These are phyloP conservation scores for Drosophila tropicalis DNA, from an alignment of 1,140 invertebrate species.

Conservation along the genomic window DNA sequence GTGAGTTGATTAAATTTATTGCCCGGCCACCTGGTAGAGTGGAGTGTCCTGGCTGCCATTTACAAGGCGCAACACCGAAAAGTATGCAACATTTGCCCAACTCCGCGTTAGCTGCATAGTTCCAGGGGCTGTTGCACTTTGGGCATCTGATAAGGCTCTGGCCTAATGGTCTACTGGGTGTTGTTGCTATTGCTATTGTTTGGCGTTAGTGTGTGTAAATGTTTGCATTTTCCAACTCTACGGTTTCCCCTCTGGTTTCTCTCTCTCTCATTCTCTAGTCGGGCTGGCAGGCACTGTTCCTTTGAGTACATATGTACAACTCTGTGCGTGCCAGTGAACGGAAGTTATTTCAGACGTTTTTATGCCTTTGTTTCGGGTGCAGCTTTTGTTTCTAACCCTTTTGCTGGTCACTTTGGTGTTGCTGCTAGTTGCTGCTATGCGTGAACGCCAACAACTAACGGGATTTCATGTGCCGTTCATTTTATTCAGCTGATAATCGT, in stretches of 20 bases:
- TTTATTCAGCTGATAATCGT: conserved; percentile 67
- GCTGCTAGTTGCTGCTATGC: conserved; percentile 20
- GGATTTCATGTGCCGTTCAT: conserved; percentile 62
- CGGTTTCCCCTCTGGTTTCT: too few species aligned
- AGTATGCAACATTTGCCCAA: conserved; percentile 26
- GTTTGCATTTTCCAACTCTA: conserved; percentile 25
- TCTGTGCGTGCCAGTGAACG: conserved; percentile 53
- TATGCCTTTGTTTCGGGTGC: conserved; percentile 58
- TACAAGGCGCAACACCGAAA: conserved; percentile 15
- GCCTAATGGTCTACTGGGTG: conserved; percentile 49
- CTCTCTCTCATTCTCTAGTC: not conserved
- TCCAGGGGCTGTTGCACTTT: conserved; percentile 65
- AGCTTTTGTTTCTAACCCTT: conserved; percentile 54
- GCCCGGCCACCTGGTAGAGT: conserved; percentile 4
- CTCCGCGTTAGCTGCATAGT: conserved; percentile 48
- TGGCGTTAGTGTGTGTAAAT: conserved; percentile 30
- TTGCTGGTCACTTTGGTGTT: conserved; percentile 35
- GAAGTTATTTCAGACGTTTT: conserved; percentile 71
- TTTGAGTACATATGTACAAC: conserved; percentile 9
- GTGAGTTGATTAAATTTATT: conserved; percentile 14
- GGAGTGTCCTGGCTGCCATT: conserved; percentile 4
- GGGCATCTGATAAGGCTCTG: conserved; percentile 56
- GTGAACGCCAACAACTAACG: conserved; percentile 38
- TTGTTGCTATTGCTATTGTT: conserved; percentile 28
- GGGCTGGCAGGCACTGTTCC: not conserved